These are phyloP conservation scores for Origma solitaria DNA, from an alignment of 2,113 vertebrate species.

Conservation along the genomic window DNA sequence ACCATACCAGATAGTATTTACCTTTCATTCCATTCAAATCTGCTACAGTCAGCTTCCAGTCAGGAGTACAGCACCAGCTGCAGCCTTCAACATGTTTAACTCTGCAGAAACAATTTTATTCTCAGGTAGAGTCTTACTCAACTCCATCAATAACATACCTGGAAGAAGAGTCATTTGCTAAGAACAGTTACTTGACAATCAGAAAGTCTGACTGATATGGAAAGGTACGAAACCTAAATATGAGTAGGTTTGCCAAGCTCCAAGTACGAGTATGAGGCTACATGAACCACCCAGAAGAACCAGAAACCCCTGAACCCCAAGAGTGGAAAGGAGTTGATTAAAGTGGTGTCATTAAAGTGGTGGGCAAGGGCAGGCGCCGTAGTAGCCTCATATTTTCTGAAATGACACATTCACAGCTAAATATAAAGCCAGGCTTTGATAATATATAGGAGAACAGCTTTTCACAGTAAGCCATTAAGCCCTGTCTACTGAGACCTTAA, in stretches of 20 bases:
- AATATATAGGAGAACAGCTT: not conserved
- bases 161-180: not conserved
- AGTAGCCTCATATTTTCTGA: not conserved
- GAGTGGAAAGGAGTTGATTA: not conserved
- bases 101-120: not conserved
- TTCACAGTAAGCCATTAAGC: not conserved
- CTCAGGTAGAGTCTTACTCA: not conserved
- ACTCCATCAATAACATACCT: not conserved
- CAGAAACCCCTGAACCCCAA: not conserved
- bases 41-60: not conserved
- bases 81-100: not conserved
- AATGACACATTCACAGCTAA: constrained; percentile 1
- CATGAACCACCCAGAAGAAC: not conserved
- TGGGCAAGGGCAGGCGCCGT: not conserved
- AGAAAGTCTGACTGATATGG: not conserved
- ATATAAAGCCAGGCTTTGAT: not conserved
- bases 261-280: not conserved
- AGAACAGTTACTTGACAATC: not conserved
- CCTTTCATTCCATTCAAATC: not conserved
- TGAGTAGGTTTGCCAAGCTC: not conserved
- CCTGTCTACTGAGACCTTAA: not conserved
- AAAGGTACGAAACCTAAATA: not conserved
- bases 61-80: not conserved
- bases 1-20: not conserved
- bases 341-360: not conserved